phyloP scores from a whole-genome alignment of 2,113 vertebrate species.

The Ranitomeya variabilis region DNA sequence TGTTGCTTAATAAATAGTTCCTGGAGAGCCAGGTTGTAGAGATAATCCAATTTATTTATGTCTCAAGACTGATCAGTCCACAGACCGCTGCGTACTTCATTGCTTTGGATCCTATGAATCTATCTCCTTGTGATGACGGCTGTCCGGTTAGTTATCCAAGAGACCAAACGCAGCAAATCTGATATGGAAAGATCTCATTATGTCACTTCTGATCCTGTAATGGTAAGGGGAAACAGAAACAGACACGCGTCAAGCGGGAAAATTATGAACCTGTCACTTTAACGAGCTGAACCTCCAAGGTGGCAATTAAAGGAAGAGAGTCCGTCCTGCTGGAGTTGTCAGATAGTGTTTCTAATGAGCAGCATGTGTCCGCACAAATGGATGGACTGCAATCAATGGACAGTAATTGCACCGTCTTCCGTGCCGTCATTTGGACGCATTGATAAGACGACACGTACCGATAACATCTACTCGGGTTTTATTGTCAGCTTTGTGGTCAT shows the following conservation, averaged over 20 bases:
- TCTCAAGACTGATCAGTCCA: no score
- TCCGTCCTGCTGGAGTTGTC: slow-evolving; percentile 41
- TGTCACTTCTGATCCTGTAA: neutral
- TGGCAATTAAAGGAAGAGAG: slow-evolving; percentile 50
- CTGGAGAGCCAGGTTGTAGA: no score
- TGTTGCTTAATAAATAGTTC: no score
- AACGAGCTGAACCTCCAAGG: slow-evolving; percentile 36
- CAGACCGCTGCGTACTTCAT: neutral
- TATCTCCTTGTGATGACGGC: neutral
- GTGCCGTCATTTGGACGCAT: slow-evolving; percentile 25
- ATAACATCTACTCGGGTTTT: slow-evolving; percentile 34
- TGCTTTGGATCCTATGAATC: neutral
- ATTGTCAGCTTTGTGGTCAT: slow-evolving; percentile 5
- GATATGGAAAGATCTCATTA: neutral
- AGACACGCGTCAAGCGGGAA: neutral
- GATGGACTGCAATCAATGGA: slow-evolving; percentile 45
- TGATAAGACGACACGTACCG: slow-evolving; percentile 37
- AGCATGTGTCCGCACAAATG: slow-evolving; percentile 46
- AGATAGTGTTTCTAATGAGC: slow-evolving; percentile 52
- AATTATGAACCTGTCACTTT: slow-evolving; percentile 54
- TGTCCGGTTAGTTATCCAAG: neutral
- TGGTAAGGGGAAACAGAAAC: neutral
- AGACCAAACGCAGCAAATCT: neutral
- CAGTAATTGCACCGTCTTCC: slow-evolving; percentile 44
- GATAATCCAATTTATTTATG: no score